phyloP scores from a whole-genome alignment of 2,797 vertebrate genomes.

The Balearica regulorum region DNA sequence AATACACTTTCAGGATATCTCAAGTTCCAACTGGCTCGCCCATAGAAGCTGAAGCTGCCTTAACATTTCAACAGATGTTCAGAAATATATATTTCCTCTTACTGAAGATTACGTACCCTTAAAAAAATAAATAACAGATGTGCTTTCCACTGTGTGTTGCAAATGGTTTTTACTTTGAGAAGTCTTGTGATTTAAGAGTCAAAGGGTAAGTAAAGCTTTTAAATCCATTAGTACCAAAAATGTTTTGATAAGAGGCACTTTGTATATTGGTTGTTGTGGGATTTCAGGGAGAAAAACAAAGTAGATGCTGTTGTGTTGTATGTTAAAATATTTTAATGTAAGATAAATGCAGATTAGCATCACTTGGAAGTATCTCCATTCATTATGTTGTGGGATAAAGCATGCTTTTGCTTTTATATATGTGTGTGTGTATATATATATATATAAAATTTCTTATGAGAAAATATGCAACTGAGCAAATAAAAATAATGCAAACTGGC shows the following conservation, averaged over 20 bases:
- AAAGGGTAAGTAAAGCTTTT: not conserved
- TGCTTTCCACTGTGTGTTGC: not conserved
- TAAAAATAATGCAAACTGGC: not conserved
- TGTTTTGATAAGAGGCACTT: not conserved
- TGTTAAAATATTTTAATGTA: not conserved
- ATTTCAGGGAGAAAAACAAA: not conserved
- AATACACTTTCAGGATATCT: not conserved
- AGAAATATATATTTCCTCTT: not conserved
- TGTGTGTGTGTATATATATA: too few species aligned
- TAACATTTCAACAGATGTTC: not conserved
- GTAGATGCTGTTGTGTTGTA: not conserved
- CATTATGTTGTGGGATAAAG: not conserved
- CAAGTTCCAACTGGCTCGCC: not conserved
- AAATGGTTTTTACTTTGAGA: not conserved
- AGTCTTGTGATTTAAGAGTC: not conserved
- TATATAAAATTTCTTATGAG: not conserved
- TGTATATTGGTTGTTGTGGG: not conserved
- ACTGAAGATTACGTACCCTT: not conserved
- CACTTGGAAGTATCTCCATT: not conserved
- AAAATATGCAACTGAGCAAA: not conserved
- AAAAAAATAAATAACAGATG: not conserved
- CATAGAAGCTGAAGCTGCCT: not conserved
- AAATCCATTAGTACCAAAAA: not conserved
- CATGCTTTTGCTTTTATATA: not conserved
- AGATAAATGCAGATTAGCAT: not conserved